These are phyloP conservation scores for Homarus gammarus DNA, from an alignment of 2,888 invertebrate species.

Conservation along the genomic window DNA sequence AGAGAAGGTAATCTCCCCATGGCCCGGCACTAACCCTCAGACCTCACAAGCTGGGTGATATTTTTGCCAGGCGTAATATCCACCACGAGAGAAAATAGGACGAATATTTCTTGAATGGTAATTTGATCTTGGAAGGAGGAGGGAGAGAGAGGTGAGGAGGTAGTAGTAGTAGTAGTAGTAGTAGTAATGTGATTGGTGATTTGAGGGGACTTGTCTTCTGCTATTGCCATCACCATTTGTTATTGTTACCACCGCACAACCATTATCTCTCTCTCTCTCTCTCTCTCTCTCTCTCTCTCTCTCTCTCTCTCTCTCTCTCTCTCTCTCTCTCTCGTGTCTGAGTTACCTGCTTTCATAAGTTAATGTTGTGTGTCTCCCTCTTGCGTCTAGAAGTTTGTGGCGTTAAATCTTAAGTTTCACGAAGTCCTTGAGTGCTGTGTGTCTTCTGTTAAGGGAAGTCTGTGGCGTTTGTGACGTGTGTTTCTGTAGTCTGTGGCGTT, in stretches of 20 bases:
- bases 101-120: neutral
- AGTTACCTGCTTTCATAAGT: too few relatives aligned
- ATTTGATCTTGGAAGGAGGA: too few relatives aligned
- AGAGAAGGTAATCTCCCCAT: neutral
- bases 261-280: neutral
- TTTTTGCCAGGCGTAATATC: neutral
- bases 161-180: too few relatives aligned
- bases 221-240: too few relatives aligned
- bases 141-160: neutral
- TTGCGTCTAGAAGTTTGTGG: too few relatives aligned
- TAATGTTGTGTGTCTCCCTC: too few relatives aligned
- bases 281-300: conserved; percentile 12
- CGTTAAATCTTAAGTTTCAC: too few relatives aligned
- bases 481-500: too few relatives aligned
- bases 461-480: too few relatives aligned
- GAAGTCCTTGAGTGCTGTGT: too few relatives aligned
- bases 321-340: neutral
- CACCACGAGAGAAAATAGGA: neutral
- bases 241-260: neutral
- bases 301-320: conserved; percentile 27
- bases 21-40: neutral
- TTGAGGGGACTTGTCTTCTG: neutral
- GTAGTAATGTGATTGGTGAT: neutral
- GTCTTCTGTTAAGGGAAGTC: too few relatives aligned
- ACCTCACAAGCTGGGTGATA: neutral